Percentiles rank a stretch among this genome's conserved stretches.
Evolutionary conservation across 2,113 vertebrate genomes (phyloP).

Genomic region (Pardalotus punctatus): DNA sequence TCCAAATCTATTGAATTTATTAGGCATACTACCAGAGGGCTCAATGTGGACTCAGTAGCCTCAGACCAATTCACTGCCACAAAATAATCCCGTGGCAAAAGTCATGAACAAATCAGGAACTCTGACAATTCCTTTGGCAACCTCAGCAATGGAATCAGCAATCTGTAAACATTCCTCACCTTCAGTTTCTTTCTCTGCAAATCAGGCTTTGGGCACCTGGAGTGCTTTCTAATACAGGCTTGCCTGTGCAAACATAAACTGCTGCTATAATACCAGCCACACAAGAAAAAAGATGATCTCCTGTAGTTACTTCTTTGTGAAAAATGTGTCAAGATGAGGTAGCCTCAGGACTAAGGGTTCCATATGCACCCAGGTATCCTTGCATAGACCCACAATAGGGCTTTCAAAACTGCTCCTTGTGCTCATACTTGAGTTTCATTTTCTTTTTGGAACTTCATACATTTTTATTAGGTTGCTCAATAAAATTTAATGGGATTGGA

Average conservation of each 20-base stretch:
- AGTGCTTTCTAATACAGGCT: background rate
- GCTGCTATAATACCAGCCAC: background rate
- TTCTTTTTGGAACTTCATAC: background rate
- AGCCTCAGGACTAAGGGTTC: background rate
- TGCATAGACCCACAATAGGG: background rate
- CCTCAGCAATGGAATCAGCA: background rate
- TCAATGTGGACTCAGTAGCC: background rate
- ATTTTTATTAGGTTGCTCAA: slow-evolving; percentile 17
- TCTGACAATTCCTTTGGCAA: background rate
- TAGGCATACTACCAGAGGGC: background rate
- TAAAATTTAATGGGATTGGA: slow-evolving; percentile 55
- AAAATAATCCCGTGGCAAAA: background rate
- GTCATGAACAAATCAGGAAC: background rate
- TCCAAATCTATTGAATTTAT: background rate
- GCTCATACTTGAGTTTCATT: background rate
- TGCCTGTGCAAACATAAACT: background rate
- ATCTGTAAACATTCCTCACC: background rate
- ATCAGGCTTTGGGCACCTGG: background rate
- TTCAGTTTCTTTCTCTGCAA: background rate
- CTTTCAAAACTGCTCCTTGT: background rate
- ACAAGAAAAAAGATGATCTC: background rate
- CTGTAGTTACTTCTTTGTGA: background rate
- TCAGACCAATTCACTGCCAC: background rate
- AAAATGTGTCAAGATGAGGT: background rate
- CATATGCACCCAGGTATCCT: background rate